Evolutionary conservation across 2,797 vertebrate species (phyloP), one percentile per base, ranked within the genome.

Genomic region (Choloepus didactylus): DNA sequence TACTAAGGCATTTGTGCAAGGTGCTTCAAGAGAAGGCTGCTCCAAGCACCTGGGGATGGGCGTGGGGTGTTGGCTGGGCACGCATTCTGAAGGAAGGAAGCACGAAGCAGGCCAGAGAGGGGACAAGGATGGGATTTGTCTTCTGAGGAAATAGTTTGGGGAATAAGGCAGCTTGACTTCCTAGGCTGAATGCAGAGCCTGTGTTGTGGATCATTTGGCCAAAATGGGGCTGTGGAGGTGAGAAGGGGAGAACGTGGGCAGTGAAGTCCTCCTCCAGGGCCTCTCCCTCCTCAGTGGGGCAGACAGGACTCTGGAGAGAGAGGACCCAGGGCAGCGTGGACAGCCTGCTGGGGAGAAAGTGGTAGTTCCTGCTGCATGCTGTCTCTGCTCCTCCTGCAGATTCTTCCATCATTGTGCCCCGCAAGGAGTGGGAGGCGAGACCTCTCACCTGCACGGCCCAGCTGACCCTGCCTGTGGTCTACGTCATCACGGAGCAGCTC

Each of bases 401-500:
- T 46, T 77, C 15, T 14, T 96, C 91, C 77, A 94, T 23, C 23
- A 46, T 99, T 3, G 88, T 99, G 76, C 96, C 98, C 46, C 97
- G 98, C 29, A 56, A 69, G 27, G 96, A 97, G 16, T 99, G 99
- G 99, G 98, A 98, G 62, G 98, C 98, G 0, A 97, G 56, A 25
- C 27, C 96, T 1, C 98, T 98, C 3, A 96, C 96, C 66, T 72
- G 96, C n/a, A 94, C 95, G 6, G 97, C 83, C n/a, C 95, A 11
- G 11, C 83, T 99, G 94, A 91, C 87, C 46, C 89, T 15, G 7
- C 91, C 84, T 18, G 60, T 95, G 11, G 97, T 98, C 29, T 98
- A 89, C 10, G 97, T 98, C 5, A 80, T 99, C 54, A 97, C 98
- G 9, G 98, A 98, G 85, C 98, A 99, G 96, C 98, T 99, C 0